These are phyloP conservation scores for Palythoa heliodiscus DNA, from an alignment of 92 coral and sea anemone genomes.

Conservation along the genomic window DNA sequence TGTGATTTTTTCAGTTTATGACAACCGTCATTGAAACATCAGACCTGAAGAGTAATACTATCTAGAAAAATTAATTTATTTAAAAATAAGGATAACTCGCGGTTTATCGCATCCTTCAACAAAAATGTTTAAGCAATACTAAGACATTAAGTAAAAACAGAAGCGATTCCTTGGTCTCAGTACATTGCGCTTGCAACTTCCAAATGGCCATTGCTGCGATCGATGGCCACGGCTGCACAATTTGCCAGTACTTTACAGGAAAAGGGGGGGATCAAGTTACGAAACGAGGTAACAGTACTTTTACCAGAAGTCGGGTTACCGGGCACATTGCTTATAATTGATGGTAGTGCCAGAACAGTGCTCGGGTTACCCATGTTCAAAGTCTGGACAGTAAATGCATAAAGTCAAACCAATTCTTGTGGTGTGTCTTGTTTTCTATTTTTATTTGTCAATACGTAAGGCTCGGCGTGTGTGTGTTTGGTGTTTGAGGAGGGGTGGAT, in stretches of 20 bases:
- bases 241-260: neutral
- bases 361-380: neutral
- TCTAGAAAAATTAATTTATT: neutral
- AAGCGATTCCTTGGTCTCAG: neutral
- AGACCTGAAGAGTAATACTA: neutral
- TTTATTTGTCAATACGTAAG: neutral
- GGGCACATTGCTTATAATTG: neutral
- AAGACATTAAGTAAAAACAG: neutral
- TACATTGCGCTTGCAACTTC: neutral
- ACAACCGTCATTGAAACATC: neutral
- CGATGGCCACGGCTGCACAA: neutral
- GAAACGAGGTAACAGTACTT: too few relatives aligned
- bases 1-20: neutral
- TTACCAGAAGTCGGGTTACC: neutral
- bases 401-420: neutral
- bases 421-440: neutral
- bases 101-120: neutral
- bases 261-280: too few relatives aligned
- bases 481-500: too few relatives aligned
- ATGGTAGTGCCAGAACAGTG: neutral
- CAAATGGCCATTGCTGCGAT: neutral
- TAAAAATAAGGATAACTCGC: neutral
- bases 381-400: neutral
- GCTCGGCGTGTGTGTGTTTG: too few relatives aligned
- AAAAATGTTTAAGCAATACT: neutral